Evolutionary conservation across 1,140 invertebrate genomes (phyloP), one percentile per base, ranked within the genome.

Genomic region (Zelostemma sp.): DNA sequence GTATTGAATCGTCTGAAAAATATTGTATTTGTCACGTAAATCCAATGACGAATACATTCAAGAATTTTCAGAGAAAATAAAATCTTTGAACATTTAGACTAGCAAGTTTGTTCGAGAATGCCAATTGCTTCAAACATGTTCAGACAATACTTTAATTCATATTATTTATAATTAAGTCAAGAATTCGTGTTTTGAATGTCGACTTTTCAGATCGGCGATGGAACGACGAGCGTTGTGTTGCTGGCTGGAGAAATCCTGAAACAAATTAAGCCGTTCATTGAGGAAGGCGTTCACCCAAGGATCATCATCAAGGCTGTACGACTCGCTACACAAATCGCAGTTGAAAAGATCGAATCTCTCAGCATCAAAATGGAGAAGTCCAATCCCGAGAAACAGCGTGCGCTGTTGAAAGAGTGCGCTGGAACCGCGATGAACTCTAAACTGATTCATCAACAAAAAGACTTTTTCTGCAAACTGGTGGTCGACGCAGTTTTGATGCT

Each of bases 341-440:
- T 97, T 49, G 91, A 95, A 0, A 93, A 93, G 80, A 93, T 99
- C 19, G 91, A 93, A 68, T 90, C 95, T 73, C 86, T 99, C 33
- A 90, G 96, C 25, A 91, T 98, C 1, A 95, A 91, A 83, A 90
- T 95, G 56, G 89, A 92, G 28, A 90, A 88, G 59, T 74, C 83
- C 2, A 87, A 88, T 55, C 74, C 82, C 1, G 76, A 78, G 43
- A 90, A 95, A 74, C 89, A 91, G 63, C 88, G 93, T 35, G 86
- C 89, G 12, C 86, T 99, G 41, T 86, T 99, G 15, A 90, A 94
- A 78, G 97, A 98, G 85, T 99, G 98, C 86, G 98, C 98, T 0
- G 89, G 93, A 0, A 99, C 98, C 0, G 96, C 98, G 0, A 90
- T 99, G 86, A 97, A 93, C 65, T 99, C 97, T 0, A 99, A 99